Evolutionary conservation across 2,888 invertebrate species (phyloP), one percentile per base, ranked within the genome.

Genomic region (Chouioia cunea): DNA sequence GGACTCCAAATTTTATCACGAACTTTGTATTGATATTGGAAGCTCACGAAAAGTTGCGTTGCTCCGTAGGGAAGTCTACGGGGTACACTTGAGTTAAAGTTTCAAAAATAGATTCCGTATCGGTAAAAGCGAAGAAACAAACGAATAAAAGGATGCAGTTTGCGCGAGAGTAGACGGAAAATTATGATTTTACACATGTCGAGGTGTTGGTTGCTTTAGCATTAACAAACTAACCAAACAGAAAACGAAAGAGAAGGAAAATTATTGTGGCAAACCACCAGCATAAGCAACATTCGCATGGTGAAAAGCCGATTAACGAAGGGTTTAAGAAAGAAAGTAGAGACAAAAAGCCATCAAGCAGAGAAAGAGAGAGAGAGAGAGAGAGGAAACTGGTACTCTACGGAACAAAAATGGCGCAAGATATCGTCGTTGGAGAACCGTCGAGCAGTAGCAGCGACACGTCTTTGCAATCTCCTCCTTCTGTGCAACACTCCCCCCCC

Each of bases 1-100:
- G 83, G 79, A 47, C 59, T 53, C 81, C 80, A 81, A 84, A 84
- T 84, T 84, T 84, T 82, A 83, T 83, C 81, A 81, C 78, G 6
- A 36, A 36, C 36, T 36, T 36, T 3, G 36, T 36, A 36, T 36
- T 36, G 10, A 36, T 36, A 8, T 36, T 36, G 36, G 36, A 3
- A 36, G 63, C 44, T 53, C 23, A 18, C 56, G 36, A 75, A 54
- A 71, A 73, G 44, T 27, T 54, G 57, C n/a, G 64, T 48, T 56
- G 46, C 47, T 47, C 54, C 53, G 50, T 44, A 50, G 62, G 62
- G 52, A 53, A 48, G 46, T 63, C 48, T 46, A 6, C 36, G 52
- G 43, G 36, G 27, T 36, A 16, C n/a, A 56, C 56, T 36, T 56
- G 2, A 43, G 20, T 8, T 14, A 23, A 20, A 47, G 4, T 10